Evolutionary conservation across 2,888 invertebrate species (phyloP), one percentile per base, ranked within the genome.

Genomic region (Ethmia dodecea): DNA sequence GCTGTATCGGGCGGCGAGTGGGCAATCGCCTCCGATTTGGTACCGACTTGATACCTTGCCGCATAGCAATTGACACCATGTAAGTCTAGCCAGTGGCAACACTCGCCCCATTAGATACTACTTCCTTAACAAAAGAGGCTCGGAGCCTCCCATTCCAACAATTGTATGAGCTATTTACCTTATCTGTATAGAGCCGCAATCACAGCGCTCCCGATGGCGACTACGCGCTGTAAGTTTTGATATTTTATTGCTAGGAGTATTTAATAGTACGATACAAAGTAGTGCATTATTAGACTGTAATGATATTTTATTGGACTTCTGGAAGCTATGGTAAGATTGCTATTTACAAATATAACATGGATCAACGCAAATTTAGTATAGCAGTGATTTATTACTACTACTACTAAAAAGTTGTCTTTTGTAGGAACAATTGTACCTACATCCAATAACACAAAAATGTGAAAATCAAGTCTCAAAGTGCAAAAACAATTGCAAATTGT

Each of bases 121-220:
- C 76, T 80, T 80, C 80, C 80, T 73, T 69, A 77, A 84, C 83
- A 83, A 84, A 81, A 78, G 81, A 70, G 73, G 77, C 73, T 66
- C 54, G 55, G 62, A 67, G 67, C 66, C 72, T 71, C 71, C 75
- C 70, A 78, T 79, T 79, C 74, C 65, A 73, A 77, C 83, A 76
- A 86, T 83, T 83, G 81, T 84, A 84, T 81, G 84, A 84, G 80
- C 84, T 83, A 84, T 86, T 86, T 86, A 77, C 84, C 84, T 84
- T 86, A 84, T 83, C 81, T 72, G 84, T 76, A 67, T 58, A 58
- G 55, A 55, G 60, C 61, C 59, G 67, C 76, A 80, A 84, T 86
- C 81, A 80, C 76, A 79, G 68, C 68, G 72, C 68, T 71, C 52
- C 67, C 52, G 56, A 63, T 55, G 51, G 45, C 35, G 45, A 69